Conservation (phyloP, 2,888 invertebrate species). For the Sylvicola fuscatus region DNA sequence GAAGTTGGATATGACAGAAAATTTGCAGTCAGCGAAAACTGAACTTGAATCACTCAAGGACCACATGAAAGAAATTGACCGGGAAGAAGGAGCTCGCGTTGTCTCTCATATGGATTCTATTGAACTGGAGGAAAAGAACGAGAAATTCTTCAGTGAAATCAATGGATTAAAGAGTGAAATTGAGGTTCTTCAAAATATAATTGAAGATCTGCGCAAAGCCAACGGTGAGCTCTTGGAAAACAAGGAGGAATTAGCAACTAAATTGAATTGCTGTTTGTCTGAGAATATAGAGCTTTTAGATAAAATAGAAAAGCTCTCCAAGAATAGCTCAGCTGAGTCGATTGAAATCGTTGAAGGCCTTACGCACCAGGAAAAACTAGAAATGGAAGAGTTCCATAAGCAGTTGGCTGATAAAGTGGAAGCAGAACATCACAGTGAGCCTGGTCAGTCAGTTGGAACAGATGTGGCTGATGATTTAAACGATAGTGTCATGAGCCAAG, state of each 20-base stretch:
- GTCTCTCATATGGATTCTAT: conserved; percentile 57
- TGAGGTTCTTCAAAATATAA: conserved; percentile 22
- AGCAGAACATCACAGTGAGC: conserved; percentile 9
- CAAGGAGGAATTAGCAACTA: conserved; percentile 36
- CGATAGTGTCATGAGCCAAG: conserved; percentile 10
- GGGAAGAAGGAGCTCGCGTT: conserved; percentile 46
- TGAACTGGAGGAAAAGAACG: conserved; percentile 58
- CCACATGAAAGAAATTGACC: conserved; percentile 35
- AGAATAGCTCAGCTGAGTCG: conserved; percentile 54
- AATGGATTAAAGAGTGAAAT: conserved; percentile 29
- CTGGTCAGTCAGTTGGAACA: conserved; percentile 4
- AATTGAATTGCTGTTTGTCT: conserved; percentile 42
- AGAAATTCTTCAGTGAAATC: conserved; percentile 19
- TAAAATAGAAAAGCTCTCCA: conserved; percentile 50
- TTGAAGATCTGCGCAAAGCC: conserved; percentile 30
- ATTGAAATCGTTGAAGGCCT: conserved; percentile 53
- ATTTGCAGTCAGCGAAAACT: conserved; percentile 34
- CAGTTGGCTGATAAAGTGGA: conserved; percentile 16
- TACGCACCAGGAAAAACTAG: conserved; percentile 47
- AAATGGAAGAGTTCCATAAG: conserved; percentile 46
- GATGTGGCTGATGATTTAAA: conserved; percentile 5
- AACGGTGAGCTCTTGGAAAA: conserved; percentile 36
- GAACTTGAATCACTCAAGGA: conserved; percentile 39
- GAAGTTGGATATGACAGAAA: conserved; percentile 44
- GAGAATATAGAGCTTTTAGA: conserved; percentile 56